These are phyloP conservation scores for Thaleichthys pacificus DNA, from an alignment of 2,797 vertebrate species.

Conservation along the genomic window DNA sequence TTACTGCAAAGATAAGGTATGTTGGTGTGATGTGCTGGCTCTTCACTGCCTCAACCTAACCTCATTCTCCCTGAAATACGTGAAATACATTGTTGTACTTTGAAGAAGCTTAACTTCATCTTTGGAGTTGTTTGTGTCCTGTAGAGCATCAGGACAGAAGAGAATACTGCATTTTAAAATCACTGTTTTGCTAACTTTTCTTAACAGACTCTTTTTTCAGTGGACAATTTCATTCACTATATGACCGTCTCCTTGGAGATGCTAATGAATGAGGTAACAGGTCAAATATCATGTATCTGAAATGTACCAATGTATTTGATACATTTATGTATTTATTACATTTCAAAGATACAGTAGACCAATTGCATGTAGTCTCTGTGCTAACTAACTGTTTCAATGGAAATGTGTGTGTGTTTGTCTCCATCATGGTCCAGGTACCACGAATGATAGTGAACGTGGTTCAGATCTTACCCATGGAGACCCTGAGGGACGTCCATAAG, in stretches of 20 bases:
- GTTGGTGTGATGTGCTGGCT: neutral
- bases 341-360: neutral
- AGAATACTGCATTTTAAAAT: slow-evolving; percentile 12
- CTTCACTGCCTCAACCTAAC: neutral
- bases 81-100: neutral
- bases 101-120: neutral
- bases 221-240: slow-evolving; percentile 78
- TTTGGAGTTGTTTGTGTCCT: too few relatives aligned
- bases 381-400: neutral
- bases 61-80: neutral
- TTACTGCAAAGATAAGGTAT: slow-evolving; percentile 79
- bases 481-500: slow-evolving; percentile 75
- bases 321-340: neutral
- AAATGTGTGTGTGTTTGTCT: neutral
- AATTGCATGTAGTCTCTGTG: neutral
- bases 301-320: neutral
- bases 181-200: slow-evolving; percentile 6
- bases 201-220: slow-evolving; percentile 74
- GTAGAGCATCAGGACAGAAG: neutral
- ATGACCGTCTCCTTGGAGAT: slow-evolving; percentile 79
- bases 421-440: slow-evolving; percentile 69
- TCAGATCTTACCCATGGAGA: slow-evolving; percentile 76
- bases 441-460: slow-evolving; percentile 80
- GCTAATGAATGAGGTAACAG: slow-evolving; percentile 78
- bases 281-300: neutral